These are phyloP conservation scores for Drosophila niveifrons DNA, from an alignment of 2,888 invertebrate genomes.

Conservation along the genomic window DNA sequence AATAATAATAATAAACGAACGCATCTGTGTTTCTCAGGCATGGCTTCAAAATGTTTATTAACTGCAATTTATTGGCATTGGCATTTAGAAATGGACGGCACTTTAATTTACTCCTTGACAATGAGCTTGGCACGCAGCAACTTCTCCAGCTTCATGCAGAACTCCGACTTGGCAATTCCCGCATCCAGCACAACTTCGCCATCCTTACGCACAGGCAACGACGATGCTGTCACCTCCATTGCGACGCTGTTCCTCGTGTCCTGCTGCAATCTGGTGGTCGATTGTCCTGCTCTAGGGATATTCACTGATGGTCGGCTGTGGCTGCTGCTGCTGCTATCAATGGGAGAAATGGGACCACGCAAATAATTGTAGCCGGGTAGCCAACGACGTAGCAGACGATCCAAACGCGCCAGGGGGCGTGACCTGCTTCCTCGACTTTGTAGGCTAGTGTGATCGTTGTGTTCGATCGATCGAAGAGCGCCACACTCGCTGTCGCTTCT, in stretches of 20 bases:
- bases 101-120: constrained; percentile 33
- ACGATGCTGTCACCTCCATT: constrained; percentile 14
- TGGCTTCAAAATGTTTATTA: constrained; percentile 35
- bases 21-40: not conserved
- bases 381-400: constrained; percentile 64
- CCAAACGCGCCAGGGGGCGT: constrained; percentile 44
- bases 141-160: constrained; percentile 56
- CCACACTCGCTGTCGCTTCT: constrained; percentile 1
- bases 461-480: constrained; percentile 1
- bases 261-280: not conserved
- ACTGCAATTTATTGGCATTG: constrained; percentile 43
- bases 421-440: too few relatives aligned
- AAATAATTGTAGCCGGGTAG: constrained; percentile 61
- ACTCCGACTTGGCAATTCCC: constrained; percentile 69
- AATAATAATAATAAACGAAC: not conserved
- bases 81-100: too few relatives aligned
- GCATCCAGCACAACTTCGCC: constrained; percentile 55
- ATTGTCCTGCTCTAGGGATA: not conserved
- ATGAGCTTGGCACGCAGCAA: constrained; percentile 54
- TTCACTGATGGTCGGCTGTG: not conserved
- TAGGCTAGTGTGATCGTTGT: constrained; percentile 22
- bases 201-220: constrained; percentile 19
- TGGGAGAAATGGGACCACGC: constrained; percentile 20
- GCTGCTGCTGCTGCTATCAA: not conserved
- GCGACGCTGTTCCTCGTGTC: not conserved